Evolutionary conservation across 1,140 invertebrate genomes (phyloP).

Genomic region (Drosophila chauvacae): DNA sequence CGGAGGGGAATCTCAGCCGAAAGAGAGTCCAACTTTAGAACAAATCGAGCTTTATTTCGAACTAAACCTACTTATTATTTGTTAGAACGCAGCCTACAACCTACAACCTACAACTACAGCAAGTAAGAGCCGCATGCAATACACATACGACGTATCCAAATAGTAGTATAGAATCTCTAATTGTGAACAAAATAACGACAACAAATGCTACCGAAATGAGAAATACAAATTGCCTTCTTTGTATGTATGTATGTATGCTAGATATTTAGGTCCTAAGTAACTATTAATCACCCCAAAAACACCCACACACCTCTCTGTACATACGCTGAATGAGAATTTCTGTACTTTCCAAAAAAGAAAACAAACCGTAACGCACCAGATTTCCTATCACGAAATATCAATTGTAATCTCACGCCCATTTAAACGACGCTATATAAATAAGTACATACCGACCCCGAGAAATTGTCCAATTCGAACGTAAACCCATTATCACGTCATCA

Average conservation of each 20-base stretch:
- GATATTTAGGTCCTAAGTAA: slow-evolving; percentile 41
- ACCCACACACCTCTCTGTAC: slow-evolving; percentile 34
- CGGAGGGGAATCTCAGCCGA: slow-evolving; percentile 50
- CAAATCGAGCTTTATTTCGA: slow-evolving; percentile 73
- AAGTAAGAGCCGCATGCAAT: slow-evolving; percentile 45
- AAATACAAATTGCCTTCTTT: slow-evolving; percentile 43
- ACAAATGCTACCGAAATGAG: slow-evolving; percentile 27
- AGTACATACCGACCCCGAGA: slow-evolving; percentile 24
- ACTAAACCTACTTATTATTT: slow-evolving; percentile 44
- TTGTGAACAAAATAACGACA: slow-evolving; percentile 53
- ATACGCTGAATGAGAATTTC: slow-evolving; percentile 39
- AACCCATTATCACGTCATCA: slow-evolving; percentile 35
- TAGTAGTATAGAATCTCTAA: slow-evolving; percentile 61
- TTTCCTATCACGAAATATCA: slow-evolving; percentile 34
- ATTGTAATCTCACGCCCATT: slow-evolving; percentile 49
- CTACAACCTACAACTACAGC: slow-evolving; percentile 4
- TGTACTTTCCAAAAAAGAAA: slow-evolving; percentile 17
- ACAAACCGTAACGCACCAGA: slow-evolving; percentile 35
- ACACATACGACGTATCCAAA: slow-evolving; percentile 78
- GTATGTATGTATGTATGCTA: slow-evolving; percentile 61
- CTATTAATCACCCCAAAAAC: slow-evolving; percentile 20
- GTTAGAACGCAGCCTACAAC: slow-evolving; percentile 30
- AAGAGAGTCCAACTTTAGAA: slow-evolving; percentile 53
- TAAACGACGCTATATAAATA: slow-evolving; percentile 55
- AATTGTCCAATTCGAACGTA: slow-evolving; percentile 1